Evolutionary conservation across 2,113 vertebrate species (phyloP).

Genomic region (Coregonus clupeaformis): DNA sequence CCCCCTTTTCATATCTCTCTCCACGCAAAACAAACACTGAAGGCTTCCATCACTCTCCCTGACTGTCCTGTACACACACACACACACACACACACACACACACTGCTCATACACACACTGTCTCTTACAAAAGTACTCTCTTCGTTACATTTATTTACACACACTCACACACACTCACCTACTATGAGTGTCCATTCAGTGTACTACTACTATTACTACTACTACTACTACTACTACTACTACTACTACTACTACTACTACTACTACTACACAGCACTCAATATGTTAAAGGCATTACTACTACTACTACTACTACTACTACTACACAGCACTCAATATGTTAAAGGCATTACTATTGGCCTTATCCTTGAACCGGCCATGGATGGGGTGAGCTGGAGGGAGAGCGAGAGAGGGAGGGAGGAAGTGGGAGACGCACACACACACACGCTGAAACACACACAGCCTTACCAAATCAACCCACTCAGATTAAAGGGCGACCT

Average conservation of each 20-base stretch:
- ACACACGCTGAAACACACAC: constrained; percentile 9
- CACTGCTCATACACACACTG: constrained; percentile 10
- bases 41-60: constrained; percentile 25
- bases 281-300: constrained; percentile 61
- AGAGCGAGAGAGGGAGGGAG: neutral
- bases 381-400: constrained; percentile 13
- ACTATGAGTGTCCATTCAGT: constrained; percentile 6
- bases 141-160: constrained; percentile 2
- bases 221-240: too few species aligned
- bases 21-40: constrained; percentile 42
- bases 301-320: neutral
- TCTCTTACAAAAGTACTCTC: constrained; percentile 2
- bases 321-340: constrained; percentile 34
- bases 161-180: neutral
- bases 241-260: neutral
- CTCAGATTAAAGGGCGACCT: constrained; percentile 9
- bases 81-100: neutral
- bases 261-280: constrained; percentile 5
- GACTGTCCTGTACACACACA: neutral
- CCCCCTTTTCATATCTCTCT: constrained; percentile 54
- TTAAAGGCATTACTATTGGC: constrained; percentile 58
- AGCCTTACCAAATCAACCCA: constrained; percentile 23
- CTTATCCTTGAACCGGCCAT: constrained; percentile 38
- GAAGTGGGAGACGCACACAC: neutral
- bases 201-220: neutral